Evolutionary conservation across 1,140 invertebrate genomes (phyloP), one percentile per base, ranked within the genome.

Genomic region (Drepana arcuata): DNA sequence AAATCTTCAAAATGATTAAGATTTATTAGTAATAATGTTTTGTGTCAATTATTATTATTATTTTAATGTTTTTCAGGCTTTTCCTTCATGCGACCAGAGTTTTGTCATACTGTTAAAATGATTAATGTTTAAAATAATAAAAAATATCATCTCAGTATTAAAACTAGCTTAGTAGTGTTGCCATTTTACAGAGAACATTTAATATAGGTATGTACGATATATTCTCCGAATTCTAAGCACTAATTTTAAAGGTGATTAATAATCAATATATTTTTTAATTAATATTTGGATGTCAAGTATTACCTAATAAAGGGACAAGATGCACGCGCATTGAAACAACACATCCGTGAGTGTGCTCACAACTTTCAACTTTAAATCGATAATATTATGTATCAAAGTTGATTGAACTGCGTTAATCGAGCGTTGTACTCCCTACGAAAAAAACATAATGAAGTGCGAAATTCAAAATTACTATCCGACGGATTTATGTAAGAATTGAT

Each of bases 61-160:
- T n/a, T n/a, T n/a, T n/a, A n/a, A n/a, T n/a, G n/a, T n/a, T n/a
- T n/a, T n/a, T n/a, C n/a, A n/a, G n/a, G n/a, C n/a, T n/a, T n/a
- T 6, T 32, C n/a, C 10, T 31, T 23, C 29, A 36, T 21, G 9
- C 10, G 27, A 47, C 24, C 27, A 33, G 21, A 46, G 14, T 16
- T 35, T 13, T 24, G 15, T n/a, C n/a, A n/a, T n/a, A n/a, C n/a
- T n/a, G n/a, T n/a, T n/a, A n/a, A n/a, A n/a, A n/a, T n/a, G n/a
- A n/a, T n/a, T n/a, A n/a, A n/a, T n/a, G n/a, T n/a, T n/a, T n/a
- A n/a, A n/a, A n/a, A 21, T 34, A 35, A 32, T 29, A 11, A 40
- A 37, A 41, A 47, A 41, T 28, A 54, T 63, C 57, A 49, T 60
- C 57, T 58, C 75, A 77, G 72, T 80, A 80, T 80, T 77, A 77